Evolutionary conservation across 2,888 invertebrate species (phyloP).

Genomic region (Phengaris alcon): DNA sequence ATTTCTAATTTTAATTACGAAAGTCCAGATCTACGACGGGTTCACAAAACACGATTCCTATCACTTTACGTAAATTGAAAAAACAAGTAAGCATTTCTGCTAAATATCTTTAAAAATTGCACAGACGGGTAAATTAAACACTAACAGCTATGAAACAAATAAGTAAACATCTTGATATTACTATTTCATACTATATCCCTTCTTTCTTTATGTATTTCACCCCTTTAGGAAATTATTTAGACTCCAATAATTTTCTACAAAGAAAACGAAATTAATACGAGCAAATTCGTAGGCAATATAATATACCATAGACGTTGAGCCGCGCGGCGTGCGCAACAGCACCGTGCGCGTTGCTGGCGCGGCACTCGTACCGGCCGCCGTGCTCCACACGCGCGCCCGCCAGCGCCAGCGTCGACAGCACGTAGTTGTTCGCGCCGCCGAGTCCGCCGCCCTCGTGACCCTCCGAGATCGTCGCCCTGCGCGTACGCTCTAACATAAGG

Average conservation of each 20-base stretch:
- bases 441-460: slow-evolving; percentile 65
- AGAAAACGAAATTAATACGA: slow-evolving; percentile 8
- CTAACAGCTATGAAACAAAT: not conserved
- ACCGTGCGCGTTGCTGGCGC: slow-evolving; percentile 86
- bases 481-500: too few species aligned
- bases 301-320: slow-evolving; percentile 87
- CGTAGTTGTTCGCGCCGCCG: slow-evolving; percentile 81
- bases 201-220: too few species aligned
- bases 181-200: too few species aligned
- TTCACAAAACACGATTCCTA: slow-evolving; percentile 17
- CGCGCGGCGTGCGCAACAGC: slow-evolving; percentile 85
- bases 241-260: too few species aligned
- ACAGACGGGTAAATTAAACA: not conserved
- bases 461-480: slow-evolving; percentile 66
- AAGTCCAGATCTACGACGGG: not conserved
- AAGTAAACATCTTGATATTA: too few species aligned
- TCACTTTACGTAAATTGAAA: not conserved
- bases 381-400: slow-evolving; percentile 88
- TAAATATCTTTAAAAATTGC: not conserved
- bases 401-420: slow-evolving; percentile 89
- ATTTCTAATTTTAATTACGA: slow-evolving; percentile 12
- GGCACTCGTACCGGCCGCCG: slow-evolving; percentile 91
- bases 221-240: too few species aligned
- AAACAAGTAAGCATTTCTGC: not conserved
- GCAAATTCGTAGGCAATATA: too few species aligned